Base-by-base conservation (phyloP, 2,888 invertebrate genomes). In the Drosophila aldrichi region DNA sequence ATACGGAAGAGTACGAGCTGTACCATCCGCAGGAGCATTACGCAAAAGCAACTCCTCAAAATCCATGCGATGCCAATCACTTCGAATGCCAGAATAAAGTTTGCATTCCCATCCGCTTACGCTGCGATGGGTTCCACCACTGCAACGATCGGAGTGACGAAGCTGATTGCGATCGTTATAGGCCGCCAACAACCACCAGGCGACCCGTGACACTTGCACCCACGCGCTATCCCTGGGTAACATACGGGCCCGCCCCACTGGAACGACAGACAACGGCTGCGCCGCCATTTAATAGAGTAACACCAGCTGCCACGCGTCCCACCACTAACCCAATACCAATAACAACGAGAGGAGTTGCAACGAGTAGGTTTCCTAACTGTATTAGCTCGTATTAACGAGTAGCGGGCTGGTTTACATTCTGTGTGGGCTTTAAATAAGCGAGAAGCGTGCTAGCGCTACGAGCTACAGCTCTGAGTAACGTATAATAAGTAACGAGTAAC, bases 121-220 rank as follows among this genome's bases (percentile, higher is more conserved):
- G 94, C 65, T 95, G 96, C 91, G 94, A 96, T 91, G 93, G 94
- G 44, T 87, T 91, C 57, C 88, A 89, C 74, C 95, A 96, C 83
- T 96, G 96, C 92, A 92, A 93, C 70, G 95, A 95, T 91, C 91
- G 93, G 79, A 94, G 94, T 51, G 95, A 95, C 86, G 95, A 95
- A 89, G 82, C 81, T 44, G 92, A 92, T 76, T 94, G 94, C 81
- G 88, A 91, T 4, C 64, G 65, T 3, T 91, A 91, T 69, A 44
- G 32, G 7, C 51, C 44, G 0, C 77, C 71, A 2, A 22, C 12
- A 8, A 62, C 81, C 1, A 83, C 83, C 0, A 61, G 79, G 0
- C 69, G 79, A 4, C 72, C 76, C 3, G 2, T 36, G 8, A 79
- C 68, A 3, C 59, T 34, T 5, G 62, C 55, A 3, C 55, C 61